These are phyloP conservation scores for Rissa tridactyla DNA, from an alignment of 2,113 vertebrate species.

Conservation along the genomic window DNA sequence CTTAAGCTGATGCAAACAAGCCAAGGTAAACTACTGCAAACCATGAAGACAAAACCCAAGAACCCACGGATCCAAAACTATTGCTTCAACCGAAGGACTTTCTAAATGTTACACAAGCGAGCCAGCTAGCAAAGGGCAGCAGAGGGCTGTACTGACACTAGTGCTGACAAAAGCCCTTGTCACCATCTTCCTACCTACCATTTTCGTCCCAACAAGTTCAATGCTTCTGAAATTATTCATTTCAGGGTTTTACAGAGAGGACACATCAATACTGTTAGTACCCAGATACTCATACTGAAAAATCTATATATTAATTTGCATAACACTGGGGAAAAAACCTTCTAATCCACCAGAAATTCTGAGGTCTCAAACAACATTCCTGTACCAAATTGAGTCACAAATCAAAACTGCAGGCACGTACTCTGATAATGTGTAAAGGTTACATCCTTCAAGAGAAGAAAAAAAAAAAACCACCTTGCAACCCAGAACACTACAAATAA, in stretches of 20 bases:
- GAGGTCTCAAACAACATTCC: not conserved
- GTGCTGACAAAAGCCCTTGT: not conserved
- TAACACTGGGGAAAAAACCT: not conserved
- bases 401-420: not conserved
- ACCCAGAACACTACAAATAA: not conserved
- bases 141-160: not conserved
- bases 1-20: not conserved
- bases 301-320: not conserved
- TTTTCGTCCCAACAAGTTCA: not conserved
- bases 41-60: not conserved
- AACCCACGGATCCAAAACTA: not conserved
- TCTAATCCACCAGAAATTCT: not conserved
- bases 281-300: not conserved
- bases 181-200: not conserved
- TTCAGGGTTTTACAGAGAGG: not conserved
- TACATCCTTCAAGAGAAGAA: not conserved
- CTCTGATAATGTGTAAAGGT: not conserved
- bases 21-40: not conserved
- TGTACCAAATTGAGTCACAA: not conserved
- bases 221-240: not conserved
- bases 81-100: not conserved
- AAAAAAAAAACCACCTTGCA: too few species aligned
- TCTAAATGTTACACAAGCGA: accelerated
- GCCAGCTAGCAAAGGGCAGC: not conserved
- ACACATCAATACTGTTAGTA: not conserved